These are phyloP conservation scores for Heterodera carotae DNA, from an alignment of 1,140 invertebrate genomes.

Conservation along the genomic window DNA sequence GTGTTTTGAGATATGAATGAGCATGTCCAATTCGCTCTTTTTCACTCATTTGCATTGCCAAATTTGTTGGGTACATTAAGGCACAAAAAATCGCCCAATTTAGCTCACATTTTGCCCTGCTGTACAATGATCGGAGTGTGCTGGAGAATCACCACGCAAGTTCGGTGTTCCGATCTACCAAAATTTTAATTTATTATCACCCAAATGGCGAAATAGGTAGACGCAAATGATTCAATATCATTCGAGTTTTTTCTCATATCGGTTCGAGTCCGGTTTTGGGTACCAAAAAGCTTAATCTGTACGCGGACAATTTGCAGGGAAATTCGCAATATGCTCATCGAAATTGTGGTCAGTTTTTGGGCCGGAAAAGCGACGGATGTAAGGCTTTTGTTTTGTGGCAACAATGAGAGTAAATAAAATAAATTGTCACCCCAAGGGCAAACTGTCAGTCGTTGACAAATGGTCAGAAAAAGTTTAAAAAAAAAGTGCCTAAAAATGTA, in stretches of 20 bases:
- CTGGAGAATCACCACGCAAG: slow-evolving; percentile 92
- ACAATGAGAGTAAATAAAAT: too few relatives aligned
- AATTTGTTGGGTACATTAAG: background rate
- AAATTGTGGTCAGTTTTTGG: slow-evolving; percentile 76
- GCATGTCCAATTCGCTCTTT: background rate
- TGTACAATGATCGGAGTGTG: slow-evolving; percentile 88
- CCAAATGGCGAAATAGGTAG: slow-evolving; percentile 12
- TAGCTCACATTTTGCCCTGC: slow-evolving; percentile 81
- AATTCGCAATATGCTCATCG: slow-evolving; percentile 86
- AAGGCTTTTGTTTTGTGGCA: too few relatives aligned
- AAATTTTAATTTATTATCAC: too few relatives aligned
- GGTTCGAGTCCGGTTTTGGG: slow-evolving; percentile 12
- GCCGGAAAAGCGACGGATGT: too few relatives aligned
- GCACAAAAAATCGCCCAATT: too few relatives aligned
- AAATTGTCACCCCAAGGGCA: too few relatives aligned
- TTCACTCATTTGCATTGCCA: background rate
- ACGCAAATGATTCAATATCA: slow-evolving; percentile 14
- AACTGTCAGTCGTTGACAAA: too few relatives aligned
- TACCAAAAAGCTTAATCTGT: background rate
- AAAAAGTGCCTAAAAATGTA: background rate
- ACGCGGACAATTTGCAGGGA: slow-evolving; percentile 75
- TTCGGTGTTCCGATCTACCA: slow-evolving; percentile 85
- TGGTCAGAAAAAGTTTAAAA: background rate
- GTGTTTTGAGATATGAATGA: too few relatives aligned
- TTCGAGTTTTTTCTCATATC: slow-evolving; percentile 15